A percentile compares a stretch with the other conserved stretches of the same genome.
These are phyloP conservation scores for Meta bourneti DNA, from an alignment of 2,888 invertebrate species.

Conservation along the genomic window DNA sequence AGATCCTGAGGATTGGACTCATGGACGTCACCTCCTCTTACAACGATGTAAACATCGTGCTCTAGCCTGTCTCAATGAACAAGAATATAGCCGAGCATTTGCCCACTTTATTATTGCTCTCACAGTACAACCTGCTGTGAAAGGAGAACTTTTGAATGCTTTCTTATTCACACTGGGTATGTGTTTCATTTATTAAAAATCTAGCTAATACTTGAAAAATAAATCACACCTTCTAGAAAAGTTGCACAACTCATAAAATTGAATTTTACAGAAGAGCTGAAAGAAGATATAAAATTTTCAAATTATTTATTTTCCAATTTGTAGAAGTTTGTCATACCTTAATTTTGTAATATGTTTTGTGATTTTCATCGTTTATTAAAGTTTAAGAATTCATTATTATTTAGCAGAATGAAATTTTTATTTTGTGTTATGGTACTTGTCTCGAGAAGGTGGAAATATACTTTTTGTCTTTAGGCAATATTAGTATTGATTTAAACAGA, in stretches of 20 bases:
- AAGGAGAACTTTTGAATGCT: conserved; percentile 67
- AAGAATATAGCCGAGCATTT: conserved; percentile 71
- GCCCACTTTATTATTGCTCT: conserved; percentile 74
- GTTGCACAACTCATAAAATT: background rate
- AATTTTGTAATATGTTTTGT: too few species aligned
- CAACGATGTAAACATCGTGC: conserved; percentile 67
- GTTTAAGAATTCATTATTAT: too few species aligned
- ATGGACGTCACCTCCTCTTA: conserved; percentile 79
- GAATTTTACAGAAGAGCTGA: background rate
- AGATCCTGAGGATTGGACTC: conserved; percentile 48
- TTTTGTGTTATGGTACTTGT: too few species aligned
- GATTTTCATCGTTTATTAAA: too few species aligned
- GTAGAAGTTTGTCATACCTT: too few species aligned
- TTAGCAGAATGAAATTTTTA: too few species aligned
- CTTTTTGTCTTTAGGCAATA: too few species aligned
- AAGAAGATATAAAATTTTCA: background rate
- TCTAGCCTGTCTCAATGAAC: conserved; percentile 55
- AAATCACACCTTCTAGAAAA: background rate
- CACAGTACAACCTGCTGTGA: conserved; percentile 58
- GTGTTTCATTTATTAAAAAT: background rate
- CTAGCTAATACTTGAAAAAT: background rate
- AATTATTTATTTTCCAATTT: too few species aligned
- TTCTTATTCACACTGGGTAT: conserved; percentile 75
- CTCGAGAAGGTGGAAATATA: too few species aligned
- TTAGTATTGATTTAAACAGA: too few species aligned